Evolutionary conservation across 2,888 invertebrate genomes (phyloP), one percentile per base, ranked within the genome.

Genomic region (Spilosoma lubricipeda): DNA sequence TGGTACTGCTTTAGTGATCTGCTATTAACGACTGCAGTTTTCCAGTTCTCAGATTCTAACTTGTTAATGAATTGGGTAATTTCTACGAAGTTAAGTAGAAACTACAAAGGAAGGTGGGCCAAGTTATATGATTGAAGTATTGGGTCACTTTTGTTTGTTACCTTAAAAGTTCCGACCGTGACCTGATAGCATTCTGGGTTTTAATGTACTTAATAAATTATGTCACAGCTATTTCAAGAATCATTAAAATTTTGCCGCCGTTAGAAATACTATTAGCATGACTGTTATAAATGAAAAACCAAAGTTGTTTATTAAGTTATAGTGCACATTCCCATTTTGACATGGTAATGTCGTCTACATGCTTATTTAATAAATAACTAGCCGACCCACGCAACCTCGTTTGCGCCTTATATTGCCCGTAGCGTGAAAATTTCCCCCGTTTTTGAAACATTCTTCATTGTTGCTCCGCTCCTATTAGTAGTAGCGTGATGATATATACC

Each of bases 191-290:
- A 23, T 56, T 33, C 36, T 33, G 33, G 15, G 23, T 36, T 56
- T 69, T 23, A 52, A 56, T 52, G 33, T 36, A 56, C n/a, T 36
- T 36, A 36, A 68, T 30, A 23, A 52, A 69, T 66, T n/a, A 52
- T n/a, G 23, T 36, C 33, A 68, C 20, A 36, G 39, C 39, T 27
- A 56, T 69, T 56, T 20, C 48, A 56, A 56, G 36, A 69, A 56
- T 27, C 8, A 56, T n/a, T 56, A 56, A 9, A 69, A 56, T 56
- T n/a, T 15, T 56, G 36, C 8, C n/a, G n/a, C 36, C 36, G 3
- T 8, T 66, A n/a, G 20, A 52, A 67, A 67, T 48, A 52, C 23
- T 36, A 30, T 33, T 36, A 68, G 15, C 68, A 33, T 68, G 52
- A 68, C 45, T 67, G 18, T 45, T 45, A 20, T 67, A 27, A 20